Evolutionary conservation across 2,797 vertebrate genomes (phyloP).

Genomic region (Eleutherodactylus coqui): DNA sequence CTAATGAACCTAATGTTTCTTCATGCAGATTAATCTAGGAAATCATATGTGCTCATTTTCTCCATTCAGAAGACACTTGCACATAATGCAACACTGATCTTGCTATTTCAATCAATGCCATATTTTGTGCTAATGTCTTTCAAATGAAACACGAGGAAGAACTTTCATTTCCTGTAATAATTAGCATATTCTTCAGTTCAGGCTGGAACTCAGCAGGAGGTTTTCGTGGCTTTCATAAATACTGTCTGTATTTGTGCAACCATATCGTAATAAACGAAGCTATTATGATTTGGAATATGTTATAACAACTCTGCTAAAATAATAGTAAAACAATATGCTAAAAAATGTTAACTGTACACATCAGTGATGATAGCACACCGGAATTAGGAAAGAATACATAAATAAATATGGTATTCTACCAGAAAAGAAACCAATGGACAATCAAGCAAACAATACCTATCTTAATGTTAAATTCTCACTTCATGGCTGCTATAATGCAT

Average conservation of each 20-base stretch:
- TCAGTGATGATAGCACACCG: neutral
- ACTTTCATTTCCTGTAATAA: slow-evolving; percentile 54
- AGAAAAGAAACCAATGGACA: neutral
- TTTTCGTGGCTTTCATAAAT: slow-evolving; percentile 42
- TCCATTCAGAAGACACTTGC: slow-evolving; percentile 63
- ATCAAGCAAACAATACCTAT: slow-evolving; percentile 21
- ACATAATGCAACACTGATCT: slow-evolving; percentile 64
- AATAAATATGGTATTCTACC: neutral
- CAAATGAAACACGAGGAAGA: slow-evolving; percentile 44
- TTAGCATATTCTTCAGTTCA: slow-evolving; percentile 56
- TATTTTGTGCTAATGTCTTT: slow-evolving; percentile 63
- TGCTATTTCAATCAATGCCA: slow-evolving; percentile 62
- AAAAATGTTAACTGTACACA: neutral
- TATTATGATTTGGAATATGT: slow-evolving; percentile 35
- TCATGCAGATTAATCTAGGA: slow-evolving; percentile 62
- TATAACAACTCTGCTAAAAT: slow-evolving; percentile 22
- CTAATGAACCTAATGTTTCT: slow-evolving; percentile 52
- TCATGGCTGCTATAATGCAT: neutral
- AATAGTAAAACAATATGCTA: slow-evolving; percentile 9
- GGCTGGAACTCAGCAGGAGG: slow-evolving; percentile 44
- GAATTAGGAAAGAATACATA: neutral
- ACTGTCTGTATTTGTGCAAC: slow-evolving; percentile 49
- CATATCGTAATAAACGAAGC: slow-evolving; percentile 27
- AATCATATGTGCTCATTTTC: slow-evolving; percentile 63
- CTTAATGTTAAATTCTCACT: neutral